Evolutionary conservation across 1,140 invertebrate genomes (phyloP).

Genomic region (Streblospio benedicti): DNA sequence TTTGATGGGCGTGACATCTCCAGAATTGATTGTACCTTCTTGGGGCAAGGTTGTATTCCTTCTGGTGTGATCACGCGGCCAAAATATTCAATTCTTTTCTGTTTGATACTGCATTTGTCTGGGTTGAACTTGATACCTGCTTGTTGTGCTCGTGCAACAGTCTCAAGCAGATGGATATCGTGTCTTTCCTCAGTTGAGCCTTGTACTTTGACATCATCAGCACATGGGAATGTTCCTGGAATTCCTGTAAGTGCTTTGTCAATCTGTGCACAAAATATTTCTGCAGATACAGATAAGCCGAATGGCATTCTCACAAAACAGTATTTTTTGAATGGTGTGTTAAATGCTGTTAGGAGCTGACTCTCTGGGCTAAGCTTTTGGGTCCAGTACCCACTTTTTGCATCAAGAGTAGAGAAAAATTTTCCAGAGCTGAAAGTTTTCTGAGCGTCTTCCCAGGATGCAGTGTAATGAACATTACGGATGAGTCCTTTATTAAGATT

Average conservation of each 20-base stretch:
- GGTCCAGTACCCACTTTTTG: constrained; percentile 46
- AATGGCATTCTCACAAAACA: constrained; percentile 36
- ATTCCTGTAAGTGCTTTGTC: constrained; percentile 34
- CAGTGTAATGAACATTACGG: constrained; percentile 11
- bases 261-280: constrained; percentile 37
- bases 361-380: constrained; percentile 39
- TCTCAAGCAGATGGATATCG: constrained; percentile 29
- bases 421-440: constrained; percentile 36
- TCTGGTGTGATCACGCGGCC: constrained; percentile 15
- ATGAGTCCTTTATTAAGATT: constrained; percentile 7
- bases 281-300: constrained; percentile 28
- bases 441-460: constrained; percentile 16
- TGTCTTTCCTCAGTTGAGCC: constrained; percentile 29
- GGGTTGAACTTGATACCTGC: constrained; percentile 40
- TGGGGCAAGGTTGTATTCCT: constrained; percentile 38
- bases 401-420: constrained; percentile 48
- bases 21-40: constrained; percentile 36
- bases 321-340: constrained; percentile 37
- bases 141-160: constrained; percentile 34
- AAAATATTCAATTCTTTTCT: constrained; percentile 28
- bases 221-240: constrained; percentile 29
- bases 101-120: constrained; percentile 33
- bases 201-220: constrained; percentile 41
- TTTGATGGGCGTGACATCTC: constrained; percentile 11
- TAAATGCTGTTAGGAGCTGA: constrained; percentile 27